Base-by-base conservation (phyloP, 1,140 invertebrate species). In the Cheumatopsyche charites region DNA sequence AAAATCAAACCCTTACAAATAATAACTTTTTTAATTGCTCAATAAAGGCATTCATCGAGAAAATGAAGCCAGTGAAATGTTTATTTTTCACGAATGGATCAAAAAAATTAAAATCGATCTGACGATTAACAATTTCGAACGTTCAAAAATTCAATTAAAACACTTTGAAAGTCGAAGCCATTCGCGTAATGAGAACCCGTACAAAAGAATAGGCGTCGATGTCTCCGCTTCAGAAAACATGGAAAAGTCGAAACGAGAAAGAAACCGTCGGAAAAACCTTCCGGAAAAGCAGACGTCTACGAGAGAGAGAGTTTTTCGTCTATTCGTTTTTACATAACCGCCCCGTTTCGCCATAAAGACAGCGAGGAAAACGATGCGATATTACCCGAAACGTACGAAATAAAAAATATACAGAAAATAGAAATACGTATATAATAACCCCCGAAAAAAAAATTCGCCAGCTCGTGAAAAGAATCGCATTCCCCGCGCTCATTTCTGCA, bases 401-500 rank as follows among this genome's bases (percentile, higher is more conserved):
- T 7, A 62, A 62, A 21, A 62, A 21, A 5, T 12, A 25, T 9
- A 3, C 36, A 43, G 49, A 52, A 58, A 58, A 58, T 58, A 58
- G 55, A 26, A 58, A 58, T 58, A 47, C 15, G 23, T 41, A 23
- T 52, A 67, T 63, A 41, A 63, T 63, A 63, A 63, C 7, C 62
- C 26, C 6, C n/a, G n/a, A 47, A 47, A 62, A 62, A 66, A 45
- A 62, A 36, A 47, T n/a, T 19, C 12, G 21, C 7, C 21, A 45
- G n/a, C 12, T 12, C 65, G 65, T 36, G 36, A 52, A 47, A 66
- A 66, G 43, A 65, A 21, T 68, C 41, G 58, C 52, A 62, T 58
- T 55, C 67, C 52, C 49, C 47, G 47, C 68, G 58, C 23, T 62
- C 68, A 47, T 61, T 62, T 62, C 41, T 70, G 68, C 68, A 70